Conservation (phyloP, 2,888 invertebrate genomes). For the Troides helena region DNA sequence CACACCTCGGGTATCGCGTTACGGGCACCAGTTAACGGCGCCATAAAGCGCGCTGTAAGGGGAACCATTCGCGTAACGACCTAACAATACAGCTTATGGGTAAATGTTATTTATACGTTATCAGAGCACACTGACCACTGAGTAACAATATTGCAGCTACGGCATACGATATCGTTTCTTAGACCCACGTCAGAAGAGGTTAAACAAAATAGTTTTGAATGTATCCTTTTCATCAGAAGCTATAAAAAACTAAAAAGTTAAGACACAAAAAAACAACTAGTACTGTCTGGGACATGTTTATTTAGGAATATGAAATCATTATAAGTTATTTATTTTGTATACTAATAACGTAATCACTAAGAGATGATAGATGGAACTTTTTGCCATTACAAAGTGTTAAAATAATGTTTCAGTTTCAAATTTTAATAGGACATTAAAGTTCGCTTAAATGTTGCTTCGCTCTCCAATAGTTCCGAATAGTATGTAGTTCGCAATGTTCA, state of each 20-base stretch:
- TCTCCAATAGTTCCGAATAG: not conserved
- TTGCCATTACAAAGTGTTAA: no score
- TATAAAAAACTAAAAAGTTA: no score
- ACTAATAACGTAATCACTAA: no score
- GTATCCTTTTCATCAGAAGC: no score
- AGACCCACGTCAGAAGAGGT: not conserved
- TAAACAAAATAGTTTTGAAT: not conserved
- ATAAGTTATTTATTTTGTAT: no score
- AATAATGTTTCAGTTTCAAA: no score
- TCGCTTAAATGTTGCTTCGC: not conserved
- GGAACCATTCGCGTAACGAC: constrained; percentile 33
- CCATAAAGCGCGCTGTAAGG: constrained; percentile 32
- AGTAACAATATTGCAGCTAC: not conserved
- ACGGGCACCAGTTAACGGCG: constrained; percentile 46
- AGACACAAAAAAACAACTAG: no score
- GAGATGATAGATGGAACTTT: no score
- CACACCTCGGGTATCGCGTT: constrained; percentile 52
- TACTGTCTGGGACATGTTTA: no score
- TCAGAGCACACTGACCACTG: not conserved
- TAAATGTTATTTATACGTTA: constrained; percentile 24
- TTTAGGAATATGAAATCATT: no score
- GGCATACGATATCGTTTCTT: not conserved
- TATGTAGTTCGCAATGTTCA: not conserved
- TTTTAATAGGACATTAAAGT: not conserved
- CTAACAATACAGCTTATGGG: constrained; percentile 16